phyloP scores from a whole-genome alignment of 2,888 invertebrate genomes.

The Dione vanillae region DNA sequence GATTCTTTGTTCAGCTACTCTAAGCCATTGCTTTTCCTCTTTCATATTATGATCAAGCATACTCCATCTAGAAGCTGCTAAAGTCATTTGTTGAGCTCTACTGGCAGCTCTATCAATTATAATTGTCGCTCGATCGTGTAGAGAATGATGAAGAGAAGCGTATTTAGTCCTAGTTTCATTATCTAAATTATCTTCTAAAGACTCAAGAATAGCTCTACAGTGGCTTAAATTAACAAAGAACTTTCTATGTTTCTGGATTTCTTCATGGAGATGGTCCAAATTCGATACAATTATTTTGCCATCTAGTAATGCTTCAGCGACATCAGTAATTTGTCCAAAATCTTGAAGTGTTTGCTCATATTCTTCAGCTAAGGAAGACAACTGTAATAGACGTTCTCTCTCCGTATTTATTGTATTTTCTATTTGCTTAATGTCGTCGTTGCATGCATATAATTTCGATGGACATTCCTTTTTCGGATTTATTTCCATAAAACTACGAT shows the following conservation, averaged over 20 bases:
- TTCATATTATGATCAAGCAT: conserved; percentile 91
- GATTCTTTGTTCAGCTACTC: conserved; percentile 92
- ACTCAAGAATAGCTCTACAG: conserved; percentile 93
- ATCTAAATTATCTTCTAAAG: conserved; percentile 92
- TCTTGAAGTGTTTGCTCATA: conserved; percentile 95
- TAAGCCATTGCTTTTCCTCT: conserved; percentile 92
- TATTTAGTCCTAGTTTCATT: conserved; percentile 90
- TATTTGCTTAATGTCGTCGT: conserved; percentile 87
- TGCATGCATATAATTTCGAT: conserved; percentile 85
- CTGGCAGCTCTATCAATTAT: conserved; percentile 92
- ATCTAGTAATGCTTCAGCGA: conserved; percentile 92
- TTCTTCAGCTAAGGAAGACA: conserved; percentile 91
- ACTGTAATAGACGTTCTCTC: conserved; percentile 90
- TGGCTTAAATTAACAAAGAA: conserved; percentile 95
- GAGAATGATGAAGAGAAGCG: conserved; percentile 88
- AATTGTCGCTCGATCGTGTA: conserved; percentile 90
- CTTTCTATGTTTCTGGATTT: conserved; percentile 94
- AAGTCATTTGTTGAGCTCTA: conserved; percentile 91
- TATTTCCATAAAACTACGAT: conserved; percentile 86
- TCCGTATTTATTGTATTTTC: conserved; percentile 88
- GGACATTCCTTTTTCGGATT: conserved; percentile 89
- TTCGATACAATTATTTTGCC: conserved; percentile 90
- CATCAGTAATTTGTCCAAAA: conserved; percentile 92
- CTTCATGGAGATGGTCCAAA: conserved; percentile 92
- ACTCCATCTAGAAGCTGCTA: conserved; percentile 94